phyloP scores from a whole-genome alignment of 2,888 invertebrate genomes.

The Argyra leucocephala region DNA sequence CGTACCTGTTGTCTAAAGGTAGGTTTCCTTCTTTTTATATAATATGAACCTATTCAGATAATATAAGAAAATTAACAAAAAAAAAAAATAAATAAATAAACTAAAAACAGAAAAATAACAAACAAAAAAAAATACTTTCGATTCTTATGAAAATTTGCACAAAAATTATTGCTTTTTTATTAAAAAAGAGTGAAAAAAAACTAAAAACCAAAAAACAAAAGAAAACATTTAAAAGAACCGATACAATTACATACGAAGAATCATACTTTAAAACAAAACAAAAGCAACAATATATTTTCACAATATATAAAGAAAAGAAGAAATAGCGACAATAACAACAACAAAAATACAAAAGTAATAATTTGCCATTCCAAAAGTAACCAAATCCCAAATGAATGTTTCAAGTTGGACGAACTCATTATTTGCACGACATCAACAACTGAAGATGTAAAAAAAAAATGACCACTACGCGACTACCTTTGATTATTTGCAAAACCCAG shows the following conservation, averaged over 20 bases:
- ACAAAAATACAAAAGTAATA: not conserved
- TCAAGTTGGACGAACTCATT: slow-evolving; percentile 12
- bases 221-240: not conserved
- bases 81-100: no score
- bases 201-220: not conserved
- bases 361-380: not conserved
- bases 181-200: no score
- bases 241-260: not conserved
- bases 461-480: not conserved
- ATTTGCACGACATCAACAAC: slow-evolving; percentile 8
- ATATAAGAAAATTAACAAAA: no score
- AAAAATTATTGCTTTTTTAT: not conserved
- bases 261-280: not conserved
- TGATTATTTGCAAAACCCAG: not conserved
- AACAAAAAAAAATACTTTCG: not conserved
- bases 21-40: no score
- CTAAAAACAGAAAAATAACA: no score
- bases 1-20: not conserved
- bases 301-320: not conserved
- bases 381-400: slow-evolving; percentile 4
- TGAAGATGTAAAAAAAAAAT: not conserved
- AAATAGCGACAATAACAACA: not conserved
- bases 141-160: not conserved
- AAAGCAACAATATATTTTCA: not conserved
- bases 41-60: no score